Evolutionary conservation across 2,113 vertebrate species (phyloP), one percentile per base, ranked within the genome.

Genomic region (Callochromis pleurospilus): DNA sequence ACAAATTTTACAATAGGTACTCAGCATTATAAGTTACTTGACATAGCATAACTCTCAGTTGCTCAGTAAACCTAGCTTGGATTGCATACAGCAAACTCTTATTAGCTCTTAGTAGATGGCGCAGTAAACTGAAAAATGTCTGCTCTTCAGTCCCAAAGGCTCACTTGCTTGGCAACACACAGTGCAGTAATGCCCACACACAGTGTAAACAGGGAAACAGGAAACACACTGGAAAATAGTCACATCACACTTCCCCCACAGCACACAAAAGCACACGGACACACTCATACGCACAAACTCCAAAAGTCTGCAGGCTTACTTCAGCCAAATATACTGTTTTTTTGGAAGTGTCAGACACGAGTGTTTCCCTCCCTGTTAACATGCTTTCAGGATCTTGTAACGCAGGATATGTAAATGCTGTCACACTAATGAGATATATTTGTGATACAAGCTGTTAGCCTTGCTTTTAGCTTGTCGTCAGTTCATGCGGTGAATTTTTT

Each of bases 161-260:
- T 87, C 86, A 80, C 85, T 89, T 80, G 55, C 92, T 94, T 92
- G 93, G 91, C 91, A 94, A 90, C 84, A 82, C 62, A 82, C 60
- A 60, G 82, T 33, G 82, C 86, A 82, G 85, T 54, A 79, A 90
- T 93, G 92, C 93, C 92, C 93, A 93, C 93, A 91, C 93, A 86
- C 7, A 56, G 83, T 86, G 60, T 92, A 94, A 94, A 95, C 86
- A 93, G 79, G 90, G 84, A 93, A 92, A 90, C 84, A 82, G 93
- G 90, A 91, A 95, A 93, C 54, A 83, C 58, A 87, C 80, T 88
- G 75, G 80, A 79, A 90, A 93, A 86, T 58, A 33, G 84, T 93
- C 88, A 86, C 65, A 91, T 93, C 90, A 91, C 87, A 85, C 81
- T 83, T 87, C 82, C 79, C 88, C 77, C 89, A 86, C 88, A 84